Evolutionary conservation across 1,140 invertebrate genomes (phyloP).

Genomic region (Zaprionus africanus): DNA sequence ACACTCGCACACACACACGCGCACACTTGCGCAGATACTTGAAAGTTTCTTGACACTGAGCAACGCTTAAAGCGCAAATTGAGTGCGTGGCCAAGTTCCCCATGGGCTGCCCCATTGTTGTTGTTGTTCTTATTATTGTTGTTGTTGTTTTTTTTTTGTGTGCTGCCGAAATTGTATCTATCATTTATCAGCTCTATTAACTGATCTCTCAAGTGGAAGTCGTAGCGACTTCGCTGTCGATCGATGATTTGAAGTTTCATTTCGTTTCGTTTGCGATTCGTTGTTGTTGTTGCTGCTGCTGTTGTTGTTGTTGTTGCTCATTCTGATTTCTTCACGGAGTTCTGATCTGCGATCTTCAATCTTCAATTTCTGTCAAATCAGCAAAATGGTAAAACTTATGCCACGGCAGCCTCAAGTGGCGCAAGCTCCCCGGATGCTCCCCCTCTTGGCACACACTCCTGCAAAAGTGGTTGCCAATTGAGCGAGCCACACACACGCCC

Average conservation of each 20-base stretch:
- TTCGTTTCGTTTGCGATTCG: conserved; percentile 2
- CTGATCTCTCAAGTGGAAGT: conserved; percentile 67
- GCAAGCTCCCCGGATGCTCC: not conserved
- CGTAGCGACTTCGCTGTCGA: conserved; percentile 19
- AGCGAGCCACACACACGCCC: conserved; percentile 13
- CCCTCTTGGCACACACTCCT: not conserved
- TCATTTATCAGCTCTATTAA: conserved; percentile 81
- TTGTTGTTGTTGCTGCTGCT: not conserved
- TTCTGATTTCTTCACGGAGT: not conserved
- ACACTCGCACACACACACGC: conserved; percentile 14
- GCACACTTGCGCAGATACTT: conserved; percentile 40
- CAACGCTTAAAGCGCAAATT: conserved; percentile 45
- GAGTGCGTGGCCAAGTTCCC: conserved; percentile 40
- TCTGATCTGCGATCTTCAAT: not conserved
- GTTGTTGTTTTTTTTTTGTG: not conserved
- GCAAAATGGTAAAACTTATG: conserved; percentile 50
- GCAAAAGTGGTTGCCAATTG: conserved; percentile 20
- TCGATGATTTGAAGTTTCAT: conserved; percentile 50
- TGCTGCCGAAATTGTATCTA: conserved; percentile 66
- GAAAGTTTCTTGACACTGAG: conserved; percentile 74
- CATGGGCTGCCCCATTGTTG: not conserved
- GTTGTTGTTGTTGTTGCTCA: not conserved
- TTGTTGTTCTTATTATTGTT: conserved; percentile 5
- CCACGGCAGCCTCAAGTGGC: conserved; percentile 30
- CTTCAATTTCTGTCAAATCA: conserved; percentile 38